Base-by-base conservation (phyloP, 2,113 vertebrate genomes). In the Casuarius casuarius region DNA sequence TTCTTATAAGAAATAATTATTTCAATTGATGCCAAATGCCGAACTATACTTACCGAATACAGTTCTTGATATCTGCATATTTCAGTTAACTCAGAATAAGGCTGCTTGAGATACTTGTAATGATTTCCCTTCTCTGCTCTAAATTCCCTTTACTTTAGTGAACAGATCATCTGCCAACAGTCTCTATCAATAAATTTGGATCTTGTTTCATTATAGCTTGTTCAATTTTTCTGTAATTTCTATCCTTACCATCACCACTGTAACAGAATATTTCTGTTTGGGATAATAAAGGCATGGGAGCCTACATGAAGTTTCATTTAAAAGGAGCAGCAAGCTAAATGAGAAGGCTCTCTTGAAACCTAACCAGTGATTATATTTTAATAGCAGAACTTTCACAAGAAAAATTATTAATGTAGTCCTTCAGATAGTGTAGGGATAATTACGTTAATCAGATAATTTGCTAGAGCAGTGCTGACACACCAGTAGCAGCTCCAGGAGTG, bases 371-470 rank as follows among this genome's bases (percentile, higher is more conserved):
- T 92, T 95, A 51, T 65, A 91, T 85, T 96, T 95, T 73, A 92
- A 74, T 87, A 87, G 75, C 52, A 89, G 56, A 86, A 81, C 10
- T n/a, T 86, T 94, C 67, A 90, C 44, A 85, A 92, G 71, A 73
- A 90, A 85, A 94, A n/a, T 23, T 54, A 46, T 95, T 96, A 94
- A 38, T 61, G 18, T 81, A 85, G 66, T 68, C 75, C 70, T 93
- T 90, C 83, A 90, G 93, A 51, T 8, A 75, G 26, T 5, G 5
- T 19, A 52, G 44, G 40, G 56, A 10, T 49, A 67, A 73, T 15
- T 63, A 26, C 46, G 12, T 87, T 89, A 78, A 79, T 84, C 42
- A 22, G n/a, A 73, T 51, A 81, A 18, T 8, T 40, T 67, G 66
- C 10, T 74, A 49, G 33, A 81, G 76, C 92, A 95, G 67, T 70